Conservation (phyloP, 2,113 vertebrate species). For the Rhodinocichla rosea region DNA sequence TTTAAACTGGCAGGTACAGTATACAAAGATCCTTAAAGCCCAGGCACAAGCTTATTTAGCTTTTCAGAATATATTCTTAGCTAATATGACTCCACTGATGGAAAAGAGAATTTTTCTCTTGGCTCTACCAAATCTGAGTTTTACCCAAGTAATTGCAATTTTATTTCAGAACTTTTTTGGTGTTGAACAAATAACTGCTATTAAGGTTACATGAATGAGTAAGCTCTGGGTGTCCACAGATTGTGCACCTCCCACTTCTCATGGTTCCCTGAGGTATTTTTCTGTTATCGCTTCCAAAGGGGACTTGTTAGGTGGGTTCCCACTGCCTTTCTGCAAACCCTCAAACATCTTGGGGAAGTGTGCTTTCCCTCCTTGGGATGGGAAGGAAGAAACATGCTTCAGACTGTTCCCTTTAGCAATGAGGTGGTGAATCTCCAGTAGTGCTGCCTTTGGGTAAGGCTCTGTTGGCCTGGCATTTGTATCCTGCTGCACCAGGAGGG, state of each 20-base stretch:
- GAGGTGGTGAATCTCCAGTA: not conserved
- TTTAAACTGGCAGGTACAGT: slow-evolving; percentile 48
- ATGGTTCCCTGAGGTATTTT: not conserved
- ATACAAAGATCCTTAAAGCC: not conserved
- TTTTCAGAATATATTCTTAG: not conserved
- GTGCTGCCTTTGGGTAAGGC: not conserved
- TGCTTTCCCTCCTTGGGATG: not conserved
- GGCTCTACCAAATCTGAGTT: not conserved
- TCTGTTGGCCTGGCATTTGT: not conserved
- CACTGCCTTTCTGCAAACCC: not conserved
- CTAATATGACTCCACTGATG: not conserved
- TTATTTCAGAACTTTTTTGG: not conserved
- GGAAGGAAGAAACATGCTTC: not conserved
- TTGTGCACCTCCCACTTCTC: not conserved
- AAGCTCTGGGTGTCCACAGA: not conserved
- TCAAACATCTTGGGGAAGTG: not conserved
- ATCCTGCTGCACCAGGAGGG: not conserved
- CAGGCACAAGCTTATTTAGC: not conserved
- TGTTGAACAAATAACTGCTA: not conserved
- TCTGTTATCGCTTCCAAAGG: not conserved
- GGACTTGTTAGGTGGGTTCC: accelerated
- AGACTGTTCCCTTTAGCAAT: not conserved
- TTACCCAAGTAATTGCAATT: not conserved
- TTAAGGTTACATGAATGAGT: not conserved
- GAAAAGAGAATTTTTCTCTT: not conserved